A percentile compares a stretch with the other conserved stretches of the same genome.
These are phyloP conservation scores for Mormyrus lacerda DNA, from an alignment of 2,113 vertebrate species.

Conservation along the genomic window DNA sequence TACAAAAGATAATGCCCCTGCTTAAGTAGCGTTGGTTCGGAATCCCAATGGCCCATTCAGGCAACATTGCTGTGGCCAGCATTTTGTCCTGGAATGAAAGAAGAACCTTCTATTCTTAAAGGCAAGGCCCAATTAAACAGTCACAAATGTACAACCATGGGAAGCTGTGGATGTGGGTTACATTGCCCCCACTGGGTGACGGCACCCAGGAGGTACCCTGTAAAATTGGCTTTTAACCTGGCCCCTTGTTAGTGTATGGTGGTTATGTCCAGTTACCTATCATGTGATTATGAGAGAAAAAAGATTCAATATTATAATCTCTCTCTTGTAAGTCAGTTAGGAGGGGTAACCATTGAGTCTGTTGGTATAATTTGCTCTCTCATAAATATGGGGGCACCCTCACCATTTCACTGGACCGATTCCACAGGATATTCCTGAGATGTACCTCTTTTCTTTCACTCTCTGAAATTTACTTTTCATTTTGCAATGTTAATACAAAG, in stretches of 20 bases:
- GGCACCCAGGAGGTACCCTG: neutral
- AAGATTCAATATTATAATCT: neutral
- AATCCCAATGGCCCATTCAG: neutral
- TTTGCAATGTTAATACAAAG: neutral
- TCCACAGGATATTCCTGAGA: neutral
- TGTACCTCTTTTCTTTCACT: neutral
- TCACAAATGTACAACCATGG: neutral
- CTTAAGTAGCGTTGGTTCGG: neutral
- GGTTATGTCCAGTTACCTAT: neutral
- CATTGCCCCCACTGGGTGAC: neutral
- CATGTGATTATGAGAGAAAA: neutral
- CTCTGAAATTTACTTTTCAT: neutral
- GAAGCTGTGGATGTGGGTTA: neutral
- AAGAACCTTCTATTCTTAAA: neutral
- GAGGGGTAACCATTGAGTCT: neutral
- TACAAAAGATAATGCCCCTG: neutral
- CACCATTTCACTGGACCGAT: neutral
- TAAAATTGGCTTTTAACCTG: neutral
- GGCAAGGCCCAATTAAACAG: neutral
- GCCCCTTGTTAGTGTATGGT: neutral
- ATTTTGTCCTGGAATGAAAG: neutral
- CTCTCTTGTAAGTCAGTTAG: neutral
- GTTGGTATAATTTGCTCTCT: neutral
- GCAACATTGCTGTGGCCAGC: neutral
- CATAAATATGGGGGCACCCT: neutral